Evolutionary conservation across 2,888 invertebrate genomes (phyloP).

Genomic region (Lordiphosa andalusiaca): DNA sequence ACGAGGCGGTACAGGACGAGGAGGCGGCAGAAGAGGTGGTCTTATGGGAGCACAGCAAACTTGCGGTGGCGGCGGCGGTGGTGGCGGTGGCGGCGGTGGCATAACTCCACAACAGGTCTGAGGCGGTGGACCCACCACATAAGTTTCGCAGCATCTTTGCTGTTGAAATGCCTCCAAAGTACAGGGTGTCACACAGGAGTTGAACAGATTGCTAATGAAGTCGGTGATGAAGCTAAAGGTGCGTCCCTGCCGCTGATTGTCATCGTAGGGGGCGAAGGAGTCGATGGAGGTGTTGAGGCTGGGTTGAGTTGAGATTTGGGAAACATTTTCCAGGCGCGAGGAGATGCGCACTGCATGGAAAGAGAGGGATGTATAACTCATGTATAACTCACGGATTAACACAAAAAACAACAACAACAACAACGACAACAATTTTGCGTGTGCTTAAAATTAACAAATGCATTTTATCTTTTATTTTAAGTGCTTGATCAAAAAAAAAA

Average conservation of each 20-base stretch:
- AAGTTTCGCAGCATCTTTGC: conserved; percentile 65
- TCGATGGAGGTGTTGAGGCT: conserved; percentile 56
- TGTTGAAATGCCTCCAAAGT: conserved; percentile 66
- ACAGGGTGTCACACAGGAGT: conserved; percentile 63
- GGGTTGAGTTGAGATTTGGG: background rate
- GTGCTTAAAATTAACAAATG: conserved; percentile 26
- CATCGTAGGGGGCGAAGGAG: conserved; percentile 57
- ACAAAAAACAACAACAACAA: too few relatives aligned
- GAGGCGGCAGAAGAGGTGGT: conserved; percentile 25
- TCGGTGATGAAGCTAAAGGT: conserved; percentile 63
- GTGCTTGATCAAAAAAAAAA: conserved; percentile 33
- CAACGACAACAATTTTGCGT: background rate
- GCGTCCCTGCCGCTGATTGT: conserved; percentile 57
- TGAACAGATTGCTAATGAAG: conserved; percentile 53
- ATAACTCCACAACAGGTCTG: conserved; percentile 34
- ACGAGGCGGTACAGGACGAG: conserved; percentile 14
- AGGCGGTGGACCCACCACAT: conserved; percentile 23
- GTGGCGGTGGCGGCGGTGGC: conserved; percentile 2
- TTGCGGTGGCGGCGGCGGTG: conserved; percentile 18
- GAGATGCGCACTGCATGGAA: conserved; percentile 30
- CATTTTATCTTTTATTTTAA: conserved; percentile 20
- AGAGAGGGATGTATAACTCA: too few relatives aligned
- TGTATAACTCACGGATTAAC: too few relatives aligned
- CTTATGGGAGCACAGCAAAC: conserved; percentile 7
- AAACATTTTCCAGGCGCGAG: too few relatives aligned